These are phyloP conservation scores for Heliconius hewitsoni DNA, from an alignment of 1,140 invertebrate genomes.

Conservation along the genomic window DNA sequence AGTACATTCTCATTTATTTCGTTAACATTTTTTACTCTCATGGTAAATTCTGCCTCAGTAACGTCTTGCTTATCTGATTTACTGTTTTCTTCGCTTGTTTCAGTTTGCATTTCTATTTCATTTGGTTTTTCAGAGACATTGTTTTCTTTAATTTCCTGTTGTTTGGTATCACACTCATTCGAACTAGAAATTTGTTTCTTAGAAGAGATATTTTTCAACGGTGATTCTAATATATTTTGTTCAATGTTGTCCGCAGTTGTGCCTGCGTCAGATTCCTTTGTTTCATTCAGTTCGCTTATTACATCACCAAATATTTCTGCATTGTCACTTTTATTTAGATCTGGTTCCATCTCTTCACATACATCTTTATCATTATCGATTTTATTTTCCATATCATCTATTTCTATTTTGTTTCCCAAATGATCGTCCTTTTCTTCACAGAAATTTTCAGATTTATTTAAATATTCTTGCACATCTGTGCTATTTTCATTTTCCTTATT, in stretches of 20 bases:
- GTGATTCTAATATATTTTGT: background rate
- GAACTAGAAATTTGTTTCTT: background rate
- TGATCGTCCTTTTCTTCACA: background rate
- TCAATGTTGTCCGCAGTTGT: background rate
- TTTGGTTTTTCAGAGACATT: background rate
- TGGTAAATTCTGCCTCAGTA: background rate
- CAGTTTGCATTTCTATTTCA: conserved; percentile 21
- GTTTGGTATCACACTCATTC: background rate
- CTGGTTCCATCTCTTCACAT: background rate
- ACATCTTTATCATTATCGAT: background rate
- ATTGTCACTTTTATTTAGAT: background rate
- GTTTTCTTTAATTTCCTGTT: background rate
- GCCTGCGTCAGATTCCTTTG: background rate
- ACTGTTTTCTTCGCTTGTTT: conserved; percentile 23
- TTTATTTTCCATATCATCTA: background rate
- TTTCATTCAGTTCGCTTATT: background rate
- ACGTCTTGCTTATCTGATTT: background rate
- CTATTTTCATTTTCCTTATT: background rate
- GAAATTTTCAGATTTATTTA: background rate
- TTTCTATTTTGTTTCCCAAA: background rate
- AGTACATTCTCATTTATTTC: conserved; percentile 4
- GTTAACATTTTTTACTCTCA: conserved; percentile 2
- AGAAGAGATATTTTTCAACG: background rate
- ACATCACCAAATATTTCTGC: background rate
- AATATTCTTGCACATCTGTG: background rate